Evolutionary conservation across 2,888 invertebrate species (phyloP).

Genomic region (Netelia melanura): DNA sequence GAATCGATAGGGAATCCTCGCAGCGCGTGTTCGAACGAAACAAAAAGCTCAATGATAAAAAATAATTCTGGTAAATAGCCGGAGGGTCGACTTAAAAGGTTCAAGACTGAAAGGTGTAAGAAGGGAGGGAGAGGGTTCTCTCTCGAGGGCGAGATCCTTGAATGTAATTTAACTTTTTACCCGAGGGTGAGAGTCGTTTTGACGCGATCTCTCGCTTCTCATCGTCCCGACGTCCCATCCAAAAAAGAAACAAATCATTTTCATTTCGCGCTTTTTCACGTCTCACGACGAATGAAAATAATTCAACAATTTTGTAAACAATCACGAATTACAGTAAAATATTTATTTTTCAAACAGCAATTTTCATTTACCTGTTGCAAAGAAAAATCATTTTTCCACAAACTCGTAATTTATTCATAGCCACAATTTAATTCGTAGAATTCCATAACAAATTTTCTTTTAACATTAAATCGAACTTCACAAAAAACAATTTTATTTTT

Average conservation of each 20-base stretch:
- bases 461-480: no score
- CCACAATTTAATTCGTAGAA: neutral
- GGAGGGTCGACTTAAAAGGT: slow-evolving; percentile 9
- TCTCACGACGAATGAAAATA: neutral
- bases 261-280: slow-evolving; percentile 30
- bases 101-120: neutral
- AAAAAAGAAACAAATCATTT: slow-evolving; percentile 31
- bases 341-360: neutral
- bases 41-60: slow-evolving; percentile 1
- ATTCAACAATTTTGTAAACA: slow-evolving; percentile 29
- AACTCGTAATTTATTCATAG: neutral
- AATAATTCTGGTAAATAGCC: slow-evolving; percentile 23
- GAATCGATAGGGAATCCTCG: neutral
- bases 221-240: neutral
- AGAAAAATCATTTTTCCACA: no score
- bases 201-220: neutral
- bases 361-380: no score
- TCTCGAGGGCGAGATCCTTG: slow-evolving; percentile 7
- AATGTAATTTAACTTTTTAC: slow-evolving; percentile 54
- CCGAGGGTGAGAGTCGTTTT: neutral
- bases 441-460: no score
- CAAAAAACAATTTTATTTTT: no score
- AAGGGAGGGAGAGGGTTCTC: neutral
- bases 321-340: no score
- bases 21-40: neutral